Percentiles rank a stretch among this genome's conserved stretches.
phyloP scores from a whole-genome alignment of 2,113 vertebrate species.

The Callorhinus ursinus region DNA sequence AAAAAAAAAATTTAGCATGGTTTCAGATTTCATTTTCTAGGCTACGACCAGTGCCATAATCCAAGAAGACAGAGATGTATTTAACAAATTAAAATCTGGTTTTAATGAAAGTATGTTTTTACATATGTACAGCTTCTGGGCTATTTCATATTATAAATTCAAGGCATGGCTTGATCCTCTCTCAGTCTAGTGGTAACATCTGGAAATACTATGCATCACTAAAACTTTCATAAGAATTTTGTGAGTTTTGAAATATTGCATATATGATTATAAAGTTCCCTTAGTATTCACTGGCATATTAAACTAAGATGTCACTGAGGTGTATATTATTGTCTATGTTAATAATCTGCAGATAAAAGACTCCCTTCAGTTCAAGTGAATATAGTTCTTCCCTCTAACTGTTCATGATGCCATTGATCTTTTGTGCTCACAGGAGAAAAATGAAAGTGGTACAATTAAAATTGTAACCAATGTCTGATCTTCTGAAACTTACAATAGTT shows the following conservation, averaged over 20 bases:
- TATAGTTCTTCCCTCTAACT: constrained; percentile 17
- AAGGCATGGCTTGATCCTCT: constrained; percentile 24
- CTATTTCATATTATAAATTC: constrained; percentile 46
- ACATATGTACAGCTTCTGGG: background rate
- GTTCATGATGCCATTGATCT: background rate
- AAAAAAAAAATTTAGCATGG: background rate
- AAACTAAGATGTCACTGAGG: constrained; percentile 18
- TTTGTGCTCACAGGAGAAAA: background rate
- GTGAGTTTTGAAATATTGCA: background rate
- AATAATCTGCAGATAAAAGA: constrained; percentile 51
- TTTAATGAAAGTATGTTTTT: constrained; percentile 36
- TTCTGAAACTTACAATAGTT: constrained; percentile 3
- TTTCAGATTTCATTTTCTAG: constrained; percentile 28
- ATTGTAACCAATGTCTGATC: background rate
- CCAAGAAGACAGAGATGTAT: background rate
- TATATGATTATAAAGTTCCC: background rate
- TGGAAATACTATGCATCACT: constrained; percentile 46
- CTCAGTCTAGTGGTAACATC: constrained; percentile 26
- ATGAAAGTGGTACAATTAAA: constrained; percentile 26
- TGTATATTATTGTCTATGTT: constrained; percentile 18
- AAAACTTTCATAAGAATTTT: constrained; percentile 52
- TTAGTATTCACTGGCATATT: constrained; percentile 4
- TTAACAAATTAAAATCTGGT: constrained; percentile 33
- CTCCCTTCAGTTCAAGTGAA: constrained; percentile 33
- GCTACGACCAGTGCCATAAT: background rate